A percentile compares a stretch with the other conserved stretches of the same genome.
These are phyloP conservation scores for Theocolax elegans DNA, from an alignment of 1,140 invertebrate genomes.

Conservation along the genomic window DNA sequence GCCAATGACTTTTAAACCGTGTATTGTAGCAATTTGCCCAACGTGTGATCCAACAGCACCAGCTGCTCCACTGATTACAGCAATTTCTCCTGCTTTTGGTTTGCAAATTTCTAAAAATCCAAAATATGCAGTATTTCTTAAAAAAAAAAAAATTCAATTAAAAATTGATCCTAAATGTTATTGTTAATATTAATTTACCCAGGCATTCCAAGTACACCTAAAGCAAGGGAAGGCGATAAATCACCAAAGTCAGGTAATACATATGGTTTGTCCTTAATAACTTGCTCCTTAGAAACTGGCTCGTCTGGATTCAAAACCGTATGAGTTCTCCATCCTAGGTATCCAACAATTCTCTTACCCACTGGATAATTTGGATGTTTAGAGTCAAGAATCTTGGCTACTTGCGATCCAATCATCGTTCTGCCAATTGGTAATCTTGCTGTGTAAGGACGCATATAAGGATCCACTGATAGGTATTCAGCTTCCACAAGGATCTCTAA, in stretches of 20 bases:
- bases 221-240: conserved; percentile 69
- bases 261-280: conserved; percentile 50
- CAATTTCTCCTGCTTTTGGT: conserved; percentile 75
- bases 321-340: conserved; percentile 71
- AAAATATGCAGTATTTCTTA: conserved; percentile 78
- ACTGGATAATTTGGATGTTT: conserved; percentile 72
- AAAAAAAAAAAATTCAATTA: not conserved
- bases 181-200: conserved; percentile 70
- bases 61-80: conserved; percentile 74
- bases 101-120: conserved; percentile 76
- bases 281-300: not conserved
- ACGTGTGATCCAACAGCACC: conserved; percentile 78
- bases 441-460: conserved; percentile 74
- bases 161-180: not conserved
- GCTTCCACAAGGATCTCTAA: conserved; percentile 74
- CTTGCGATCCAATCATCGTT: conserved; percentile 73
- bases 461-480: conserved; percentile 76
- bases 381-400: conserved; percentile 72
- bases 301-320: conserved; percentile 55
- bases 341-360: conserved; percentile 69
- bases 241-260: conserved; percentile 68
- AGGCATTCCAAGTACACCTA: conserved; percentile 74
- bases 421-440: conserved; percentile 64
- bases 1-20: conserved; percentile 77
- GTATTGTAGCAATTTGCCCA: conserved; percentile 79